Conservation (phyloP, 2,888 invertebrate genomes). For the Torymus auratus region DNA sequence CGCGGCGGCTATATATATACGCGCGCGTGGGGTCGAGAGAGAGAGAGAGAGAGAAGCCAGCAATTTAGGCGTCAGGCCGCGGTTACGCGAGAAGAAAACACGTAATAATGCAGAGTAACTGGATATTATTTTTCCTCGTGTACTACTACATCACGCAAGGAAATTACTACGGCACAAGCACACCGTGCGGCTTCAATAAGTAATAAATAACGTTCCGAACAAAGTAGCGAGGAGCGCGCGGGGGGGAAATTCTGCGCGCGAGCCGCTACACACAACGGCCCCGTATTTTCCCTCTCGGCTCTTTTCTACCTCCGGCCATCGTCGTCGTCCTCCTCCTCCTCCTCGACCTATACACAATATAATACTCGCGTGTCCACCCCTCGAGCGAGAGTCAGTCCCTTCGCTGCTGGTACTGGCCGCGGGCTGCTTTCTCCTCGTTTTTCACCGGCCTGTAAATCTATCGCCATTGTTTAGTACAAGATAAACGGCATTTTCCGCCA, state of each 20-base stretch:
- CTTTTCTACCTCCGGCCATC: slow-evolving; percentile 11
- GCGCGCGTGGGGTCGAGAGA: too few species aligned
- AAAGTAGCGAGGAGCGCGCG: slow-evolving; percentile 59
- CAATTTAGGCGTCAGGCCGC: slow-evolving; percentile 42
- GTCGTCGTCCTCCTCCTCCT: neutral
- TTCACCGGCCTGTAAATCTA: slow-evolving; percentile 42
- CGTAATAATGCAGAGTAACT: slow-evolving; percentile 41
- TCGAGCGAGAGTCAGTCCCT: neutral
- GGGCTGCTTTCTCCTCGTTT: slow-evolving; percentile 7
- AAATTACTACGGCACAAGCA: slow-evolving; percentile 64
- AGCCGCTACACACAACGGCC: slow-evolving; percentile 10
- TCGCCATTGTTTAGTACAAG: slow-evolving; percentile 46
- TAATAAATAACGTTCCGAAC: slow-evolving; percentile 69
- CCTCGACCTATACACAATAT: neutral
- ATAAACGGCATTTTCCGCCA: slow-evolving; percentile 45
- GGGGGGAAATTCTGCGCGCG: slow-evolving; percentile 24
- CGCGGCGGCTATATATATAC: too few species aligned
- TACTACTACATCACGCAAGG: slow-evolving; percentile 66
- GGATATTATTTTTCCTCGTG: slow-evolving; percentile 69
- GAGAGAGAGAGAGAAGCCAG: neutral
- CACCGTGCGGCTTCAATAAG: slow-evolving; percentile 67
- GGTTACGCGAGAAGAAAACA: slow-evolving; percentile 22
- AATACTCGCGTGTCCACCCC: slow-evolving; percentile 27
- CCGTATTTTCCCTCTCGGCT: neutral
- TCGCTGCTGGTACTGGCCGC: neutral